These are phyloP conservation scores for Macropus fuliginosus DNA, from an alignment of 2,797 vertebrate genomes.

Conservation along the genomic window DNA sequence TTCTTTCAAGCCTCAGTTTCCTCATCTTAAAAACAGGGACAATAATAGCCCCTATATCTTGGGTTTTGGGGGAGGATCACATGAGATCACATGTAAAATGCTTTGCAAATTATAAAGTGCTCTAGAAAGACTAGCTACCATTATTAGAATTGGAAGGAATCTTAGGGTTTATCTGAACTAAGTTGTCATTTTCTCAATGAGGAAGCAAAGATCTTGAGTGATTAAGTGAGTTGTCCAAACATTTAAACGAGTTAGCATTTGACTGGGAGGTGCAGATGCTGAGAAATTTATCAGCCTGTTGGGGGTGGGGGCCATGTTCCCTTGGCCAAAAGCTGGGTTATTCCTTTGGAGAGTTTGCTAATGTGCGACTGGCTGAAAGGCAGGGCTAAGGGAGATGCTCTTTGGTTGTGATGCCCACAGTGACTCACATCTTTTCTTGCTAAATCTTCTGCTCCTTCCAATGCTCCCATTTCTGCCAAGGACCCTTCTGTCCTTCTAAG, in stretches of 20 bases:
- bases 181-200: background rate
- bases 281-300: conserved; percentile 1
- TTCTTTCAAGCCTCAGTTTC: background rate
- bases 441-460: background rate
- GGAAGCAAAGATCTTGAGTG: background rate
- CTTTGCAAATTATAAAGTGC: background rate
- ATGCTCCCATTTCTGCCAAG: background rate
- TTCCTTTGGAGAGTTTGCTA: background rate
- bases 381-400: background rate
- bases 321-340: background rate
- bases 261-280: background rate
- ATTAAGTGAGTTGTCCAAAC: background rate
- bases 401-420: background rate
- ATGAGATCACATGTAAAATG: background rate
- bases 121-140: background rate
- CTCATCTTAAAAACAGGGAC: background rate
- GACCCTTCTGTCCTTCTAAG: background rate
- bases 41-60: background rate
- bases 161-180: background rate
- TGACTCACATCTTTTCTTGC: background rate
- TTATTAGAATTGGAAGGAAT: background rate
- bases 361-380: background rate
- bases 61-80: background rate
- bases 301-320: background rate
- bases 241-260: background rate